Conservation (phyloP, 2,888 invertebrate genomes). For the Microctonus brassicae region DNA sequence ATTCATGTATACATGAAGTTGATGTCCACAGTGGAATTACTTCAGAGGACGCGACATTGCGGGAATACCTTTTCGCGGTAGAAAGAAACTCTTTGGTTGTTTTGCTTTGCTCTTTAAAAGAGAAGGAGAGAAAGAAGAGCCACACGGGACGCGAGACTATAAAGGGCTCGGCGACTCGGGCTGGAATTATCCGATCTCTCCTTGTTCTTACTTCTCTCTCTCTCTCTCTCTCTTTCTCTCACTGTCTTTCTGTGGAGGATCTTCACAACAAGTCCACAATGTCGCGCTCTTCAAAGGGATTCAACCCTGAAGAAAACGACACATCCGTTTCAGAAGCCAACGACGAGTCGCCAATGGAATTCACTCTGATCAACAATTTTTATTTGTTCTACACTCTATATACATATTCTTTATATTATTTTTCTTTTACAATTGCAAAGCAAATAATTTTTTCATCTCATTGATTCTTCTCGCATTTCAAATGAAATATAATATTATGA, state of each 20-base stretch:
- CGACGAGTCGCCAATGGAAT: conserved; percentile 21
- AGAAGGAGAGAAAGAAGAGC: conserved; percentile 34
- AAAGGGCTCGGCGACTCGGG: conserved; percentile 39
- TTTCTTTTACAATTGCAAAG: conserved; percentile 19
- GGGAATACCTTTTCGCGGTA: conserved; percentile 50
- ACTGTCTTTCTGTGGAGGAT: conserved; percentile 33
- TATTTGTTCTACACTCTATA: conserved; percentile 14
- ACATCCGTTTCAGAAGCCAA: conserved; percentile 33
- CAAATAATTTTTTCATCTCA: conserved; percentile 17
- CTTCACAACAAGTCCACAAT: conserved; percentile 22
- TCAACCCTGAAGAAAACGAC: conserved; percentile 33
- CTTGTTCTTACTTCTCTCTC: conserved; percentile 27
- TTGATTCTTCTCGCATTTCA: background rate
- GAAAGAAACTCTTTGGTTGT: conserved; percentile 36
- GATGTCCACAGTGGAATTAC: conserved; percentile 16
- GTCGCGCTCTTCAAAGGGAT: conserved; percentile 38
- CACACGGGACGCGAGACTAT: conserved; percentile 41
- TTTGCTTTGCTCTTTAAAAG: conserved; percentile 22
- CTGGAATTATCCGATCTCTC: conserved; percentile 43
- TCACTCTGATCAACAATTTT: conserved; percentile 30
- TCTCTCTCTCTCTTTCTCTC: no score
- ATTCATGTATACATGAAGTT: conserved; percentile 1
- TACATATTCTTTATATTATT: conserved; percentile 8
- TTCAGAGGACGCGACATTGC: conserved; percentile 42
- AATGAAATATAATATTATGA: background rate